These are phyloP conservation scores for Tetheella fluctuosa DNA, from an alignment of 2,888 invertebrate genomes.

Conservation along the genomic window DNA sequence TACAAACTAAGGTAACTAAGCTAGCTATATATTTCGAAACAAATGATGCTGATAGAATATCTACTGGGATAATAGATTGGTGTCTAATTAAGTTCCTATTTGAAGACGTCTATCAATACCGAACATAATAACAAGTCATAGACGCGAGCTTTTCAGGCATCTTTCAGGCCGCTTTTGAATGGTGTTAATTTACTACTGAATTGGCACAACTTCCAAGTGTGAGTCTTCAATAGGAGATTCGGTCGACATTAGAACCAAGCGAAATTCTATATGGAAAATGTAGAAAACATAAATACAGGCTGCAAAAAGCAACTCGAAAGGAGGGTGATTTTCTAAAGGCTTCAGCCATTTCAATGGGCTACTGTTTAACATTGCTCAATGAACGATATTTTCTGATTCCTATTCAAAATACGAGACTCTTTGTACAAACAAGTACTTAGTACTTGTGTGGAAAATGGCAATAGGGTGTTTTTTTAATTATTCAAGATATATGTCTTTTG, in stretches of 20 bases:
- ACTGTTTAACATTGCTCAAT: slow-evolving; percentile 80
- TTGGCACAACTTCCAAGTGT: slow-evolving; percentile 66
- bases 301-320: slow-evolving; percentile 72
- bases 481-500: slow-evolving; percentile 30
- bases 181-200: slow-evolving; percentile 76
- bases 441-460: slow-evolving; percentile 37
- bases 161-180: slow-evolving; percentile 58
- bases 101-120: slow-evolving; percentile 13
- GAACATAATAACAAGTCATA: slow-evolving; percentile 29
- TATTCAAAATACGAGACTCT: slow-evolving; percentile 61
- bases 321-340: slow-evolving; percentile 81
- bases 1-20: neutral
- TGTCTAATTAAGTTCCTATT: slow-evolving; percentile 3
- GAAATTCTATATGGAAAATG: slow-evolving; percentile 78
- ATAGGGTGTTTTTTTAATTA: slow-evolving; percentile 51
- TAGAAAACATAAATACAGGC: slow-evolving; percentile 76
- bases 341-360: slow-evolving; percentile 74
- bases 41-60: slow-evolving; percentile 27
- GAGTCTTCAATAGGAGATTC: slow-evolving; percentile 69
- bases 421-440: slow-evolving; percentile 49
- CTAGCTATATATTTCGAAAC: neutral
- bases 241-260: slow-evolving; percentile 61
- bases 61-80: slow-evolving; percentile 23
- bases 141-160: slow-evolving; percentile 41
- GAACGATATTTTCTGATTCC: slow-evolving; percentile 76